Evolutionary conservation across 2,113 vertebrate species (phyloP).

Genomic region (Alces alces): DNA sequence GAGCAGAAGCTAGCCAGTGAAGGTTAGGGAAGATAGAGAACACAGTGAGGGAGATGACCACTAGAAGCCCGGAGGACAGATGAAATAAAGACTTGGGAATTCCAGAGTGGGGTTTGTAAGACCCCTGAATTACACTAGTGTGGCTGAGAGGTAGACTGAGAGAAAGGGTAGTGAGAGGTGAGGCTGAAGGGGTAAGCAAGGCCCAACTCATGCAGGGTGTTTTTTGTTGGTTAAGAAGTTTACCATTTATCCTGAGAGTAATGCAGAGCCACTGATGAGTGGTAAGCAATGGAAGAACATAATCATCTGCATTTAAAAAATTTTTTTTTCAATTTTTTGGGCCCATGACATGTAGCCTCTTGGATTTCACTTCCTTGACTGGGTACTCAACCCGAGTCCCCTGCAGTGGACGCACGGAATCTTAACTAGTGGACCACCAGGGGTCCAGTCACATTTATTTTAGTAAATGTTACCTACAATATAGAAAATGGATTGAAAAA

Average conservation of each 20-base stretch:
- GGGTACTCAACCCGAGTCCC: background rate
- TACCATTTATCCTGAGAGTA: background rate
- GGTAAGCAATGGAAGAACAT: background rate
- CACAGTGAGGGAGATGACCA: background rate
- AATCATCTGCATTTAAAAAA: background rate
- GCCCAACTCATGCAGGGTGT: background rate
- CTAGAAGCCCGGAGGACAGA: background rate
- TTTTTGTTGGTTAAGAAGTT: background rate
- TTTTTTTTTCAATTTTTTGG: background rate
- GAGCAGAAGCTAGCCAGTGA: background rate
- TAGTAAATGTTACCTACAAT: background rate
- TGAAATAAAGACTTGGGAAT: background rate
- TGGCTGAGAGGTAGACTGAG: background rate
- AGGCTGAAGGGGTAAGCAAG: background rate
- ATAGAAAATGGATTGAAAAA: background rate
- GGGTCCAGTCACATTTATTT: background rate
- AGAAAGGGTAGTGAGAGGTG: background rate
- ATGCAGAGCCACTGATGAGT: background rate
- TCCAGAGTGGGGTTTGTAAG: background rate
- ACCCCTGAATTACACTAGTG: background rate
- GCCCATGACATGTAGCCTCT: background rate
- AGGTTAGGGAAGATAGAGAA: background rate
- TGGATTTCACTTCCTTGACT: background rate
- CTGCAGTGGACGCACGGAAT: background rate
- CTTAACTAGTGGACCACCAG: background rate